phyloP scores from a whole-genome alignment of 2,888 invertebrate species.

The Liodrosophila aerea region DNA sequence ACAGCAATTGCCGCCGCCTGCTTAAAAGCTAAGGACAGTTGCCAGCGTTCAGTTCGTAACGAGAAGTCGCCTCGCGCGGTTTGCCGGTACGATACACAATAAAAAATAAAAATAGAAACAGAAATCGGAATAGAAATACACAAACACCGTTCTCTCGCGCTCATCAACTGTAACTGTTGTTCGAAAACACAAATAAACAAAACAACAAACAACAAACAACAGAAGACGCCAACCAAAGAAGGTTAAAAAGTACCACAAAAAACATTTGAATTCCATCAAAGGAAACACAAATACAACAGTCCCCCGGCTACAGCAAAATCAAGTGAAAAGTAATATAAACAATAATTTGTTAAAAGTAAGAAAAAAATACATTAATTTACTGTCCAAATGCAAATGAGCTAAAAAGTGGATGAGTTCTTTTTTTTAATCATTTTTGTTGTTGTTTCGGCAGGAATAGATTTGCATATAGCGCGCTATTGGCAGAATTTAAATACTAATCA shows the following conservation, averaged over 20 bases:
- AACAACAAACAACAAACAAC: slow-evolving; percentile 4
- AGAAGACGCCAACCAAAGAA: slow-evolving; percentile 6
- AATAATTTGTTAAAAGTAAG: background rate
- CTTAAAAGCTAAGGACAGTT: slow-evolving; percentile 82
- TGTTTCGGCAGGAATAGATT: slow-evolving; percentile 10
- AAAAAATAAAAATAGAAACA: slow-evolving; percentile 1
- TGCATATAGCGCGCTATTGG: slow-evolving; percentile 23
- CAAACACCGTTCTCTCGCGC: slow-evolving; percentile 9
- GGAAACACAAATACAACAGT: slow-evolving; percentile 9
- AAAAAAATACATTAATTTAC: slow-evolving; percentile 4
- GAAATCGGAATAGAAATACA: slow-evolving; percentile 3
- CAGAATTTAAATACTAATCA: slow-evolving; percentile 18
- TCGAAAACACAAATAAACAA: slow-evolving; percentile 7
- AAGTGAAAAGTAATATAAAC: background rate
- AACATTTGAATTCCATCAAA: too few relatives aligned
- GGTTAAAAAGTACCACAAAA: too few relatives aligned
- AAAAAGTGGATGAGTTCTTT: background rate
- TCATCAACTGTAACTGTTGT: slow-evolving; percentile 44
- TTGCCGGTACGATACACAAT: slow-evolving; percentile 46
- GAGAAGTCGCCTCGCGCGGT: slow-evolving; percentile 70
- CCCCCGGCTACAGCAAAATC: slow-evolving; percentile 25
- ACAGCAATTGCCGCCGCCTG: slow-evolving; percentile 47
- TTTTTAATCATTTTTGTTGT: background rate
- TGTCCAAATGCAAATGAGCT: too few relatives aligned
- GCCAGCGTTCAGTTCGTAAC: slow-evolving; percentile 74